Evolutionary conservation across 2,113 vertebrate genomes (phyloP), one percentile per base, ranked within the genome.

Genomic region (Myotis yumanensis): DNA sequence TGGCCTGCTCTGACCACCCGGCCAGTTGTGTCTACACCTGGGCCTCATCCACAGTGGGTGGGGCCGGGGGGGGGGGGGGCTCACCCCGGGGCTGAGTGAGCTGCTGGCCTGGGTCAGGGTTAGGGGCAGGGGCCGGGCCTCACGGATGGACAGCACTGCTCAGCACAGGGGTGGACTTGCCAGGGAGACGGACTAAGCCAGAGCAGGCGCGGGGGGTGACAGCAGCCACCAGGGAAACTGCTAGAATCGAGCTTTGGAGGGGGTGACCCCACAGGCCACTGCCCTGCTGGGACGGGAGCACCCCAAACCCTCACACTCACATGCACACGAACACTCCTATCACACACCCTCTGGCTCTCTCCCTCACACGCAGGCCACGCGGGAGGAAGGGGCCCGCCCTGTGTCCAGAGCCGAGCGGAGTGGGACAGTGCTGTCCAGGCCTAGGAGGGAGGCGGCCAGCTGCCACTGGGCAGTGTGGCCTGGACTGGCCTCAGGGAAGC

Each of bases 401-500:
- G n/a, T 3, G 5, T 54, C 57, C 48, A 3, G 10, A 68, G 52
- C 37, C 28, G 0, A 0, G 18, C 1, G 0, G 20, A 8, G n/a
- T 7, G 0, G 14, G 81, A 11, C 1, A 0, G 43, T 8, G 6
- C 14, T 3, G 51, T 11, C 25, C 3, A 3, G 18, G 40, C 8
- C 0, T 5, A 1, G 18, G 22, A 32, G 20, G 2, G 1, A 57
- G 57, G 4, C 0, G 18, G 25, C 9, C 40, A 32, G 35, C 20
- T 11, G 46, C 25, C 71, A 17, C 66, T 3, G 10, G 68, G 54
- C 32, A 14, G 43, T 25, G 30, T 30, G 23, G 0, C 16, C 17
- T 2, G 30, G 68, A 30, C 77, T 20, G 0, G 82, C 1, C 5
- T 4, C 32, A 12, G 23, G 25, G 22, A 30, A 30, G 18, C 15